Evolutionary conservation across 2,797 vertebrate species (phyloP).

Genomic region (Chelonia mydas): DNA sequence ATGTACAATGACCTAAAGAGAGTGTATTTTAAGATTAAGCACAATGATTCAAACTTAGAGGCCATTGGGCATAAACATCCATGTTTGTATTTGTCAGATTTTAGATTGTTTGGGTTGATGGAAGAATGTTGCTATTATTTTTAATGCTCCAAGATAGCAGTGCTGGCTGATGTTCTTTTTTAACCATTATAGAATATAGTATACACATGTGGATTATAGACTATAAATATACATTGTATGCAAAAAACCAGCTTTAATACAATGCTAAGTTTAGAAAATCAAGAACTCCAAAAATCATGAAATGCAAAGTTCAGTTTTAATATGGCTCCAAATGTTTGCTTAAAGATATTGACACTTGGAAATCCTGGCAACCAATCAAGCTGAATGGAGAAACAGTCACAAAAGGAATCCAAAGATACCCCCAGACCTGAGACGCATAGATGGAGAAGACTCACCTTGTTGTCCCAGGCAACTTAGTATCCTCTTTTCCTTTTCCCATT

Average conservation of each 20-base stretch:
- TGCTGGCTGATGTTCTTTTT: not conserved
- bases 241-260: not conserved
- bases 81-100: not conserved
- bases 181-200: not conserved
- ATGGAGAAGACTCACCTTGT: not conserved
- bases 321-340: not conserved
- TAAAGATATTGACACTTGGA: not conserved
- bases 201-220: not conserved
- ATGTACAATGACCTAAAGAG: not conserved
- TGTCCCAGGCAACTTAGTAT: not conserved
- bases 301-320: not conserved
- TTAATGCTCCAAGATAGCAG: not conserved
- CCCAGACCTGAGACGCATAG: not conserved
- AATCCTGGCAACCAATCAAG: not conserved
- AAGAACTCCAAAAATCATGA: not conserved
- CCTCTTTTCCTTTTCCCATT: not conserved
- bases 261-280: not conserved
- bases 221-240: not conserved
- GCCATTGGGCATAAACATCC: not conserved
- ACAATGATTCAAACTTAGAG: not conserved
- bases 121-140: not conserved
- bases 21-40: not conserved
- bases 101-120: not conserved
- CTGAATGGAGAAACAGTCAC: accelerated
- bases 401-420: not conserved